Percentiles rank a stretch among this genome's conserved stretches.
Evolutionary conservation across 2,797 vertebrate species (phyloP).

Genomic region (Hephaestus fuliginosus): DNA sequence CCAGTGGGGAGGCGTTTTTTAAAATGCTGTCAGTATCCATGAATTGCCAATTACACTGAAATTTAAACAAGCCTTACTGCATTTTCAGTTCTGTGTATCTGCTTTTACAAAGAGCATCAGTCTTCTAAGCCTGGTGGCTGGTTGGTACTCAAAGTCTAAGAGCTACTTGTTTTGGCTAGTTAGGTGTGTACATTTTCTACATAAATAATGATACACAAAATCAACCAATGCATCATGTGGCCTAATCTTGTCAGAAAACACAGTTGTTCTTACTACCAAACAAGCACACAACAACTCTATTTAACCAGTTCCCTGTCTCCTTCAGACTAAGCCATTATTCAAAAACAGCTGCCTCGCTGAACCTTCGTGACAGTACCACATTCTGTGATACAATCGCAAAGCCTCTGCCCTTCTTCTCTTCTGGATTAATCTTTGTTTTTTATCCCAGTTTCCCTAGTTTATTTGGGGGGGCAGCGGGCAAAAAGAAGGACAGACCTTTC

Average conservation of each 20-base stretch:
- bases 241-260: background rate
- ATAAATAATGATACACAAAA: background rate
- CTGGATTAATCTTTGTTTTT: background rate
- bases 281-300: background rate
- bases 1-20: too few relatives aligned
- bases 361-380: background rate
- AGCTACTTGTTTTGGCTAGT: too few relatives aligned
- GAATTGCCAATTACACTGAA: too few relatives aligned
- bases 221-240: background rate
- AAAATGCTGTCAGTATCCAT: too few relatives aligned
- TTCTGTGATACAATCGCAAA: background rate
- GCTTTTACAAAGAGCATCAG: too few relatives aligned
- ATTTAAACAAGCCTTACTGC: too few relatives aligned
- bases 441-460: slow-evolving; percentile 37
- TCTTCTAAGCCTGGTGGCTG: too few relatives aligned
- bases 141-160: too few relatives aligned
- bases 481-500: slow-evolving; percentile 95
- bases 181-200: too few relatives aligned
- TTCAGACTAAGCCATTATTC: background rate
- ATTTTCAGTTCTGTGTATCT: too few relatives aligned
- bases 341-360: background rate
- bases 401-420: slow-evolving; percentile 12
- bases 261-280: background rate
- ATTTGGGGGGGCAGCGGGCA: slow-evolving; percentile 65
- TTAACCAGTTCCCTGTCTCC: background rate